Percentiles rank a stretch among this genome's conserved stretches.
These are phyloP conservation scores for Orussus abietinus DNA, from an alignment of 1,140 invertebrate genomes.

Conservation along the genomic window DNA sequence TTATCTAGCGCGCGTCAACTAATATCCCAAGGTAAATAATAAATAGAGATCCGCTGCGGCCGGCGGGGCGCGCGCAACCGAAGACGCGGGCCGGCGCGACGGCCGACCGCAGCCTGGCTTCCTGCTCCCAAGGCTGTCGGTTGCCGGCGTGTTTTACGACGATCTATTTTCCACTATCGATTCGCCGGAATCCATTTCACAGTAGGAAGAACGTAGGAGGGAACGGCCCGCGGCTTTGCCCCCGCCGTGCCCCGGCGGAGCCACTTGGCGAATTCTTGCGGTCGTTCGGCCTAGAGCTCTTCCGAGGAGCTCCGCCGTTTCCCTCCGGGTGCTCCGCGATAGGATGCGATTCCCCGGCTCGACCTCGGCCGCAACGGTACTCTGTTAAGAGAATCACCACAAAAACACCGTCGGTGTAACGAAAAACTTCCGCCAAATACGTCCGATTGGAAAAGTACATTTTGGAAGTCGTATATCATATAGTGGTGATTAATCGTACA, in stretches of 20 bases:
- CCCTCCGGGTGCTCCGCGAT: no score
- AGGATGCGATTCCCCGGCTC: no score
- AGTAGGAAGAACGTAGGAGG: slow-evolving; percentile 24
- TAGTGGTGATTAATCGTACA: no score
- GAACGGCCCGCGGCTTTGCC: slow-evolving; percentile 2
- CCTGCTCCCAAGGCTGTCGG: slow-evolving; percentile 26
- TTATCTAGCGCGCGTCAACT: slow-evolving; percentile 24
- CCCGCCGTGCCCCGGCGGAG: background rate
- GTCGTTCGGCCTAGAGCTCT: no score
- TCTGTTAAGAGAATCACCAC: no score
- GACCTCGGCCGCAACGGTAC: no score
- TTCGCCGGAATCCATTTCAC: slow-evolving; percentile 28
- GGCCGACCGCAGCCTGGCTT: slow-evolving; percentile 31
- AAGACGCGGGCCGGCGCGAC: no score
- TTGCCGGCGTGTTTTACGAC: slow-evolving; percentile 18
- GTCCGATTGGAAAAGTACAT: no score
- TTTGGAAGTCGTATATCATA: no score
- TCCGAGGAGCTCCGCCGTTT: no score
- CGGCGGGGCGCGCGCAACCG: slow-evolving; percentile 30
- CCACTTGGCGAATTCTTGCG: background rate
- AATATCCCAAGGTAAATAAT: slow-evolving; percentile 31
- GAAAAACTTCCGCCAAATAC: no score
- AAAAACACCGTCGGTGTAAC: no score
- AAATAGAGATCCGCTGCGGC: slow-evolving; percentile 32
- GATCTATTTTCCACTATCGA: slow-evolving; percentile 25